These are phyloP conservation scores for Zaprionus capensis DNA, from an alignment of 1,140 invertebrate genomes.

Conservation along the genomic window DNA sequence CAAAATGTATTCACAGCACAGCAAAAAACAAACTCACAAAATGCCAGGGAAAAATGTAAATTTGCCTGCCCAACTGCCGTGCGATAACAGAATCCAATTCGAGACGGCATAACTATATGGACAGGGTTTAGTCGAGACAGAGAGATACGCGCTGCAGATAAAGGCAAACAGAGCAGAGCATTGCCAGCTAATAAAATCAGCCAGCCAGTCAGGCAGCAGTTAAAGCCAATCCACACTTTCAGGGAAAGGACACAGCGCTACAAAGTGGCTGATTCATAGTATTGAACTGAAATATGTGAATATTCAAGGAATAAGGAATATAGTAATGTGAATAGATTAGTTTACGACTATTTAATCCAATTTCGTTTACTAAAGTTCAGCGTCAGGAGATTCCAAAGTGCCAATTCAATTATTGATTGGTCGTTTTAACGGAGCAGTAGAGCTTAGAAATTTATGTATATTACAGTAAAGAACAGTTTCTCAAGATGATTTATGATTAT, in stretches of 20 bases:
- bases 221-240: conserved; percentile 36
- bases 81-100: conserved; percentile 56
- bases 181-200: conserved; percentile 68
- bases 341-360: conserved; percentile 5
- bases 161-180: conserved; percentile 10
- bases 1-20: conserved; percentile 21
- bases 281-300: not conserved
- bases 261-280: not conserved
- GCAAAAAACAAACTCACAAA: conserved; percentile 20
- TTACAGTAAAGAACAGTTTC: not conserved
- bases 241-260: not conserved
- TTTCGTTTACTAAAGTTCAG: not conserved
- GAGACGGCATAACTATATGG: conserved; percentile 51
- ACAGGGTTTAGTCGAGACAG: not conserved
- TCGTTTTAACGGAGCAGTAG: not conserved
- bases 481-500: too few species aligned
- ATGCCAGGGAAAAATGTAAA: conserved; percentile 62
- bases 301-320: not conserved
- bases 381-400: not conserved
- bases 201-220: conserved; percentile 48
- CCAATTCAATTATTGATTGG: not conserved
- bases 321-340: not conserved
- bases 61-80: conserved; percentile 44
- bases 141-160: not conserved
- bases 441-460: not conserved